Evolutionary conservation across 2,888 invertebrate genomes (phyloP), one percentile per base, ranked within the genome.

Genomic region (Sympetrum striolatum): DNA sequence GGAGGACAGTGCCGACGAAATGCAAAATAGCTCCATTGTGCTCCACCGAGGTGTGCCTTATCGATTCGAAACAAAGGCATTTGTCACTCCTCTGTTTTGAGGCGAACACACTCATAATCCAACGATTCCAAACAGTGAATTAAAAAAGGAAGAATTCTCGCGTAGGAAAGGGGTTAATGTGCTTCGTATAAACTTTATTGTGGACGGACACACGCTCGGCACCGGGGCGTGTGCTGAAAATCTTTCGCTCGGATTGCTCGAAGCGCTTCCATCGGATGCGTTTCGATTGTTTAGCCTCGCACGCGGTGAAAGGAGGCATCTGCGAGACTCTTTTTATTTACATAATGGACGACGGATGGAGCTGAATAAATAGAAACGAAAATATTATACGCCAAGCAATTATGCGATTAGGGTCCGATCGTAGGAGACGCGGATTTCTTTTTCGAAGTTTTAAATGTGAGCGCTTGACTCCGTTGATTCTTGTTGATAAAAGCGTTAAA

Each of bases 21-120:
- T 86, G 86, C 86, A 86, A 86, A 86, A 86, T 86, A 86, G 64
- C 86, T 86, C 86, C 35, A 86, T 86, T 86, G 86, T 86, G 35
- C 37, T 60, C 86, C 60, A 60, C 37, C 39, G 58, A n/a, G 60
- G 14, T 31, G 60, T 86, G 86, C 35, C 60, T 86, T 86, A 86
- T 86, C 86, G 86, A 86, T 64, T 64, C 86, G 86, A 86, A 86
- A 86, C 86, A 86, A 86, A 86, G 53, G 86, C 58, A 86, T 86
- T 37, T 35, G 86, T 37, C 86, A 60, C 37, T 86, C 58, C 37
- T 64, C 60, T 64, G 35, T 39, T 37, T 86, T 64, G 86, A 37
- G 86, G 86, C 64, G 86, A 37, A 80, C 80, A 39, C 80, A 60
- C 86, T 60, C 86, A 86, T 86, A 86, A 86, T 86, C 86, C 86